phyloP scores from a whole-genome alignment of 2,113 vertebrate genomes.

The Lepus timidus region DNA sequence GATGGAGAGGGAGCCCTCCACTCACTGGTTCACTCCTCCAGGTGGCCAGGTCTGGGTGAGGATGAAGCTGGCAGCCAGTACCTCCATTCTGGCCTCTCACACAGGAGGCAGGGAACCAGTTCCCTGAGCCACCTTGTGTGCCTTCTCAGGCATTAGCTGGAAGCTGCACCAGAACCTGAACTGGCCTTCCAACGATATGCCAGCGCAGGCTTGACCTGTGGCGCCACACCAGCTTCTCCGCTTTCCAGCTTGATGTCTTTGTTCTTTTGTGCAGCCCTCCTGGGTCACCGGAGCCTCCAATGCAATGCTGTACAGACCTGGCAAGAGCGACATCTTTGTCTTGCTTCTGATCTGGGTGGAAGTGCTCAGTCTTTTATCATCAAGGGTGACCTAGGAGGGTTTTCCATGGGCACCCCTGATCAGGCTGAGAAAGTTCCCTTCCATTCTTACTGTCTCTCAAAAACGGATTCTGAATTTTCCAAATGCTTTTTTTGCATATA shows the following conservation, averaged over 20 bases:
- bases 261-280: not conserved
- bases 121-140: too few relatives aligned
- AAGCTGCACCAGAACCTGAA: too few relatives aligned
- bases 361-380: not conserved
- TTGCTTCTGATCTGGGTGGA: not conserved
- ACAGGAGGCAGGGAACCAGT: too few relatives aligned
- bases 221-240: not conserved
- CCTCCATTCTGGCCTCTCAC: too few relatives aligned
- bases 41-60: too few relatives aligned
- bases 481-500: not conserved
- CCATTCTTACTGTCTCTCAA: not conserved
- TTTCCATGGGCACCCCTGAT: not conserved
- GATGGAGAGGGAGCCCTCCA: too few relatives aligned
- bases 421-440: not conserved
- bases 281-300: not conserved
- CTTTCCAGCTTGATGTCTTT: not conserved
- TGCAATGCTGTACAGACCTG: not conserved
- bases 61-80: too few relatives aligned
- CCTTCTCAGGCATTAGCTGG: too few relatives aligned
- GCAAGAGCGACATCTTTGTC: not conserved
- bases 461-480: not conserved
- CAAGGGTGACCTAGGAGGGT: not conserved
- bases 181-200: too few relatives aligned
- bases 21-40: too few relatives aligned
- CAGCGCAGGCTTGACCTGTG: too few relatives aligned